These are phyloP conservation scores for Cyanoderma ruficeps DNA, from an alignment of 2,113 vertebrate genomes.

Conservation along the genomic window DNA sequence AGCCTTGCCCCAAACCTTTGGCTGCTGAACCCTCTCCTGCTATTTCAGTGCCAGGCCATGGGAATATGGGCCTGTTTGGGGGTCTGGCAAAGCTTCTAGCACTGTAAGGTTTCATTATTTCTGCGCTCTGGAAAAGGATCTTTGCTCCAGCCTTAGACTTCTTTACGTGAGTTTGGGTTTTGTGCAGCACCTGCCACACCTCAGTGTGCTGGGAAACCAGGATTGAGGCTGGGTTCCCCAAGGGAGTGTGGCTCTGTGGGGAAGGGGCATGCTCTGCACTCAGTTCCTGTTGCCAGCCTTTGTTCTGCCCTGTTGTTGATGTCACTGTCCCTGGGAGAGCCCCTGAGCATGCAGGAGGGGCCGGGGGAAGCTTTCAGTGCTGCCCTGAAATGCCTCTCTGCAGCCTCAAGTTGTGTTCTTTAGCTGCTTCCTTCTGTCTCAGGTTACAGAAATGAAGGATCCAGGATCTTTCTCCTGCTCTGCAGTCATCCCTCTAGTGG, in stretches of 20 bases:
- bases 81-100: neutral
- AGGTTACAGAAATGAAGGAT: neutral
- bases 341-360: fast-evolving
- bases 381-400: neutral
- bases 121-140: neutral
- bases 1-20: neutral
- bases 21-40: neutral
- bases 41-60: neutral
- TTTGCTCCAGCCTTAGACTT: neutral
- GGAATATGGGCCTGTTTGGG: neutral
- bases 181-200: neutral
- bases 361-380: neutral
- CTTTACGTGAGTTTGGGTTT: fast-evolving
- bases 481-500: neutral
- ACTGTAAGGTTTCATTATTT: neutral
- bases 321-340: neutral
- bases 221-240: neutral
- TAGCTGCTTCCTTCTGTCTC: neutral
- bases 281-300: neutral
- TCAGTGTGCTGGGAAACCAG: neutral
- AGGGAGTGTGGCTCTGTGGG: neutral
- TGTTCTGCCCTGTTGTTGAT: neutral
- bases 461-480: neutral
- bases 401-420: neutral
- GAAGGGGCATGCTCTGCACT: neutral